phyloP scores from a whole-genome alignment of 2,113 vertebrate species.

The Strix uralensis region DNA sequence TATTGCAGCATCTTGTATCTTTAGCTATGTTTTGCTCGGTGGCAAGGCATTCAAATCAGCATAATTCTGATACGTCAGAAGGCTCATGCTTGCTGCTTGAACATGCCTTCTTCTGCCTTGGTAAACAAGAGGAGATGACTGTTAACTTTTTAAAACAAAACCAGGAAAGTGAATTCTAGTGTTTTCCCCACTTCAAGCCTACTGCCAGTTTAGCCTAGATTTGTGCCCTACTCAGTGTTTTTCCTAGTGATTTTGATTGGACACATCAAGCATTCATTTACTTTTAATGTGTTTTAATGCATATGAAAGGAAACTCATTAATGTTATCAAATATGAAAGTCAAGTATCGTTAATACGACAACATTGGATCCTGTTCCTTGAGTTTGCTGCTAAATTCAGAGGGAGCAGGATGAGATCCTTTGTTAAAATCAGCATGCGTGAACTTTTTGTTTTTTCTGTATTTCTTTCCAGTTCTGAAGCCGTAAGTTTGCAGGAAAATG shows the following conservation, averaged over 20 bases:
- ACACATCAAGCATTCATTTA: not conserved
- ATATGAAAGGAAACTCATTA: not conserved
- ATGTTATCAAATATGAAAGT: not conserved
- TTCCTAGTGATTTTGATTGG: not conserved
- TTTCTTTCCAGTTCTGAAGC: not conserved
- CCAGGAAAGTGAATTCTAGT: not conserved
- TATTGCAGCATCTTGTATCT: not conserved
- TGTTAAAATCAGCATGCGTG: not conserved
- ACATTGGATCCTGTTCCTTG: not conserved
- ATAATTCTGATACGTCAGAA: not conserved
- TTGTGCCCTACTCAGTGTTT: not conserved
- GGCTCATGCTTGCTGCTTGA: not conserved
- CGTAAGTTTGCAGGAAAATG: not conserved
- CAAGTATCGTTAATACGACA: not conserved
- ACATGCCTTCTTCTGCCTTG: not conserved
- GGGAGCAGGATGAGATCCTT: not conserved
- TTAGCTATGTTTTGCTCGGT: not conserved
- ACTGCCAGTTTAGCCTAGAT: not conserved
- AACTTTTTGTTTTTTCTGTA: not conserved
- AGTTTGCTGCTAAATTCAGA: not conserved
- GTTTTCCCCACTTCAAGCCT: not conserved
- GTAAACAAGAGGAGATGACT: not conserved
- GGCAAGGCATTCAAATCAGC: not conserved
- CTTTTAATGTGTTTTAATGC: not conserved
- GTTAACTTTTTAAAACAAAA: not conserved